Base-by-base conservation (phyloP, 2,113 vertebrate genomes). In the Rhagologus leucostigma region DNA sequence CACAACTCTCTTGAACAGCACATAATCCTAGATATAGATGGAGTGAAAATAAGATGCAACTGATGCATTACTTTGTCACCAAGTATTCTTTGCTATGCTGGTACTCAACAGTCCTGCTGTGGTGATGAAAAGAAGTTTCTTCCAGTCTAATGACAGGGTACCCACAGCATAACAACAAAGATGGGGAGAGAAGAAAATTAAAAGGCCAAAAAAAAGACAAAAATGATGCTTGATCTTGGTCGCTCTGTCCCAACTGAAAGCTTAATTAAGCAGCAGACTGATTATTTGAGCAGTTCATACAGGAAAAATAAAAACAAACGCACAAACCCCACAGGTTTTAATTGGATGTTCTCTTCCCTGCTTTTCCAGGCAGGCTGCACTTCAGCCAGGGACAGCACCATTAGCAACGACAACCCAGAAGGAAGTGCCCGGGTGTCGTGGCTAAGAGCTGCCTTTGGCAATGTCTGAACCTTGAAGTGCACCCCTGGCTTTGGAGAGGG, bases 391-490 rank as follows among this genome's bases (percentile, higher is more conserved):
- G 20, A 22, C 32, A 67, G 56, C 5, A 11, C 19, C 1, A 0
- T 3, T 12, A 7, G 1, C 20, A 21, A 6, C 12, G 23, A 9
- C 56, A 26, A 37, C 5, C 7, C 44, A n/a, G 35, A 13, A 11
- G 49, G 44, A 20, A 22, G 49, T 10, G 39, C 41, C 21, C 0
- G 0, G 6, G 8, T 3, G 3, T 18, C 5, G 6, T 1, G 24
- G 35, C 11, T 33, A 8, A 46, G 83, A 55, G 24, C 62, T 84
- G 30, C 55, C 52, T 13, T 1, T 8, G 17, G 27, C 10, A 62
- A 11, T 2, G 3, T 16, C 42, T 30, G 41, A 52, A 41, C 10
- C 11, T 42, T 29, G 16, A 33, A 70, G 21, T 0, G 30, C n/a
- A 3, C 3, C n/a, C 67, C n/a, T 33, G 32, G 35, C 33, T 11